Base-by-base conservation (phyloP, 2,888 invertebrate genomes). In the Eristalis intricaria region DNA sequence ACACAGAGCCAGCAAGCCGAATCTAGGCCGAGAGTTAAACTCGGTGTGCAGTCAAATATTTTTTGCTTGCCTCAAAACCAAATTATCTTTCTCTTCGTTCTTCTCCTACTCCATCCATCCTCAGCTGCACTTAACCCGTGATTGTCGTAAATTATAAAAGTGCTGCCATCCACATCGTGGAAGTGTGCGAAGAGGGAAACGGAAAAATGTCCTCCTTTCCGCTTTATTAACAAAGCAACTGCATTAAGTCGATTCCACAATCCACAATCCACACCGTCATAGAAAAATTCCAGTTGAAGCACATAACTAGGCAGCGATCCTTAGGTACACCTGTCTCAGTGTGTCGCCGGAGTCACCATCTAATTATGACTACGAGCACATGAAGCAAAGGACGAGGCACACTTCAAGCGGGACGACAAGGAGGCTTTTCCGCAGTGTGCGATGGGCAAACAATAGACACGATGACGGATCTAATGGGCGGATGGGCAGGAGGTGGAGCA, bases 61-160 rank as follows among this genome's bases (percentile, higher is more conserved):
- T 32, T 32, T 8, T 32, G 8, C 1, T 32, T 40, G 40, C 68
- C 63, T 56, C 13, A 71, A n/a, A 79, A 64, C 68, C 50, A 85
- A 85, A 77, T 82, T 85, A 74, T 81, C 68, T n/a, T 15, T 15
- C 26, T 26, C 26, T 3, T 50, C 50, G 7, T 19, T 10, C 43
- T 15, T 15, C 15, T n/a, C 69, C 40, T 68, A 61, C 22, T 40
- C 8, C 38, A 2, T 40, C 13, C 61, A 58, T 32, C 50, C 60
- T 64, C 64, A 50, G 43, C 60, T 40, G 38, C 81, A 82, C 77
- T 85, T 85, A 82, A 86, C 77, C 74, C 64, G 50, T 74, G 77
- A 82, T 82, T 82, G 85, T 86, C 65, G 70, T 50, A 73, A 68
- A 77, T 77, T 60, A 81, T 64, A n/a, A 50, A 38, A 22, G 61